Percentiles rank a stretch among this genome's conserved stretches.
phyloP scores from a whole-genome alignment of 64 coral and sea anemone genomes.

The Anthopleura sola region DNA sequence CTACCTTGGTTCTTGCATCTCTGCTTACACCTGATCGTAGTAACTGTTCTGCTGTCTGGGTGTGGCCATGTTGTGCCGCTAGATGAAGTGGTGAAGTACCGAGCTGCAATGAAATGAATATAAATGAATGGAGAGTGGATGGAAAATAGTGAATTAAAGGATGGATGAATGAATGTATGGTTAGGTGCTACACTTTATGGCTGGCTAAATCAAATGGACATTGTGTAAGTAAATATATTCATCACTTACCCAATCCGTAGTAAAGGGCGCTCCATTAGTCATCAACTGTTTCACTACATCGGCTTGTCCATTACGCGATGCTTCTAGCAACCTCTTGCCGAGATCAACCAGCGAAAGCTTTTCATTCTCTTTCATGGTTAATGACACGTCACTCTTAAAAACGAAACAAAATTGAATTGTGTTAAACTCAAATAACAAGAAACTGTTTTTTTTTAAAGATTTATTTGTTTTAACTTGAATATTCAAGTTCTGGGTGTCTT shows the following conservation, averaged over 20 bases:
- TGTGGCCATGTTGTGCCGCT: constrained; percentile 96
- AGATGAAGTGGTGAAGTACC: constrained; percentile 94
- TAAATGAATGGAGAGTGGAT: too few species aligned
- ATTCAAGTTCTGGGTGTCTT: too few species aligned
- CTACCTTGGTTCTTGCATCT: constrained; percentile 98
- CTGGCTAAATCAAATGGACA: too few species aligned
- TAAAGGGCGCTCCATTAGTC: constrained; percentile 93
- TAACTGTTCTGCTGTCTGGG: constrained; percentile 84
- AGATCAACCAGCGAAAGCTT: constrained; percentile 92
- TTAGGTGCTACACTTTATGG: too few species aligned
- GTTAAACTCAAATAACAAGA: background rate
- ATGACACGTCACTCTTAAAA: background rate
- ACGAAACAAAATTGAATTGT: background rate
- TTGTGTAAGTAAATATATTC: too few species aligned
- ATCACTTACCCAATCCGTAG: constrained; percentile 92
- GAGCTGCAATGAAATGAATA: constrained; percentile 56
- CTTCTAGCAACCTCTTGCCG: constrained; percentile 83
- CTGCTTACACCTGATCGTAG: constrained; percentile 92
- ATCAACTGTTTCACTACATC: constrained; percentile 90
- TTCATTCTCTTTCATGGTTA: constrained; percentile 82
- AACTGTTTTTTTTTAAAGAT: background rate
- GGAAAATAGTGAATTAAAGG: too few species aligned
- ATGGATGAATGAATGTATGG: too few species aligned
- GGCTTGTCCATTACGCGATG: constrained; percentile 88
- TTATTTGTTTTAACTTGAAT: too few species aligned